Evolutionary conservation across 53 echinoderm and acorn worm genomes (phyloP).

Genomic region (Astropecten irregularis): DNA sequence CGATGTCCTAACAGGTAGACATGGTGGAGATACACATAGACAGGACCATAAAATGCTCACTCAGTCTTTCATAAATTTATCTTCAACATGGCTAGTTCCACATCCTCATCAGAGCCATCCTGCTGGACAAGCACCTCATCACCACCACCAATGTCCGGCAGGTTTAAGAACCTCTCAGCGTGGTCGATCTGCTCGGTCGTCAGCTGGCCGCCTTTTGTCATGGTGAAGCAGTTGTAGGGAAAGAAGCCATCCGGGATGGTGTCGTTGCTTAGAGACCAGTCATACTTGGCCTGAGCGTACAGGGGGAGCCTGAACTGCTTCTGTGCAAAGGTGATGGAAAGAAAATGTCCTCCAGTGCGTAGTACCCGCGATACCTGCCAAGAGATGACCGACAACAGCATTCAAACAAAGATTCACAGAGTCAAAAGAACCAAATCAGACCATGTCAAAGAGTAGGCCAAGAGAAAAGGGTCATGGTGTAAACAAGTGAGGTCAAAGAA

Average conservation of each 20-base stretch:
- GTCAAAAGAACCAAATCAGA: background rate
- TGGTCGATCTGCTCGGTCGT: background rate
- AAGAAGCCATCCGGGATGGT: constrained; percentile 32
- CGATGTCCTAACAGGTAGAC: no score
- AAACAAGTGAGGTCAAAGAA: no score
- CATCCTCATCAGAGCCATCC: no score
- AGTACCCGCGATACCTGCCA: constrained; percentile 58
- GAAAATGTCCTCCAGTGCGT: constrained; percentile 29
- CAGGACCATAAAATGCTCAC: no score
- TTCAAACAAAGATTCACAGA: background rate
- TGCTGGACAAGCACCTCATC: no score
- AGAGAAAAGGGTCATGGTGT: background rate
- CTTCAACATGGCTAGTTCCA: no score
- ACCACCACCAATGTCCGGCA: background rate
- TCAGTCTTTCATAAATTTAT: no score
- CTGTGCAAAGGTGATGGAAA: constrained; percentile 65
- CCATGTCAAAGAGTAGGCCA: background rate
- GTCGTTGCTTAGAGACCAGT: constrained; percentile 47
- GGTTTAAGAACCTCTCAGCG: background rate
- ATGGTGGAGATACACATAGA: no score
- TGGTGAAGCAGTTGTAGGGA: constrained; percentile 51
- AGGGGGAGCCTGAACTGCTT: constrained; percentile 60
- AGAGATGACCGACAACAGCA: background rate
- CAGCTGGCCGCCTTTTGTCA: constrained; percentile 40
- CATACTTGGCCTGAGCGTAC: constrained; percentile 41